phyloP scores from a whole-genome alignment of 2,888 invertebrate species.

The Drosophila mettleri region DNA sequence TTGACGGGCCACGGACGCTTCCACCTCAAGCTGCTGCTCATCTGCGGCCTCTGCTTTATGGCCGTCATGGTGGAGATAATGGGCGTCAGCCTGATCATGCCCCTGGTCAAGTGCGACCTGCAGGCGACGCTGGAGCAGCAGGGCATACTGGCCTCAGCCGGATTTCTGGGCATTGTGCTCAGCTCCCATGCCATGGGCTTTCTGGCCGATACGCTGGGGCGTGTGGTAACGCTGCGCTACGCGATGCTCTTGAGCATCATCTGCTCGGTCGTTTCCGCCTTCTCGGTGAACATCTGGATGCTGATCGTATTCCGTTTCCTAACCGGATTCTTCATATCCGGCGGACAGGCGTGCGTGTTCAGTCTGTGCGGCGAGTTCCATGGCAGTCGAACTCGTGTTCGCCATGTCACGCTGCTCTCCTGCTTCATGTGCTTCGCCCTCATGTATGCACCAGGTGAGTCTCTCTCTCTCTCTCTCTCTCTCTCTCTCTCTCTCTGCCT shows the following conservation, averaged over 20 bases:
- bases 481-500: background rate
- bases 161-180: conserved; percentile 89
- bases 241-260: conserved; percentile 86
- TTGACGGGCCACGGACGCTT: conserved; percentile 87
- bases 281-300: conserved; percentile 87
- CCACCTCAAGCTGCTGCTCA: conserved; percentile 87
- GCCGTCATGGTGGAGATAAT: conserved; percentile 89
- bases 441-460: conserved; percentile 86
- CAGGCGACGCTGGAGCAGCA: conserved; percentile 87
- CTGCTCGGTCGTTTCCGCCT: conserved; percentile 87
- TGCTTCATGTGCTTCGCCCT: conserved; percentile 87
- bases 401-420: conserved; percentile 87
- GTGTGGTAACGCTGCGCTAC: conserved; percentile 87
- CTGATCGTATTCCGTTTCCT: conserved; percentile 88
- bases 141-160: conserved; percentile 88
- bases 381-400: conserved; percentile 85
- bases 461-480: fast-evolving
- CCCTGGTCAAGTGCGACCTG: conserved; percentile 89
- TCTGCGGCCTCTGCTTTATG: conserved; percentile 88
- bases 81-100: conserved; percentile 88
- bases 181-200: conserved; percentile 93
- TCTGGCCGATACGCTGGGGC: conserved; percentile 90
- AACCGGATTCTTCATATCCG: conserved; percentile 87
- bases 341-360: conserved; percentile 86
- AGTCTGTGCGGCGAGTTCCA: conserved; percentile 88